Evolutionary conservation across 2,797 vertebrate genomes (phyloP).

Genomic region (Spinibarbus caldwelli): DNA sequence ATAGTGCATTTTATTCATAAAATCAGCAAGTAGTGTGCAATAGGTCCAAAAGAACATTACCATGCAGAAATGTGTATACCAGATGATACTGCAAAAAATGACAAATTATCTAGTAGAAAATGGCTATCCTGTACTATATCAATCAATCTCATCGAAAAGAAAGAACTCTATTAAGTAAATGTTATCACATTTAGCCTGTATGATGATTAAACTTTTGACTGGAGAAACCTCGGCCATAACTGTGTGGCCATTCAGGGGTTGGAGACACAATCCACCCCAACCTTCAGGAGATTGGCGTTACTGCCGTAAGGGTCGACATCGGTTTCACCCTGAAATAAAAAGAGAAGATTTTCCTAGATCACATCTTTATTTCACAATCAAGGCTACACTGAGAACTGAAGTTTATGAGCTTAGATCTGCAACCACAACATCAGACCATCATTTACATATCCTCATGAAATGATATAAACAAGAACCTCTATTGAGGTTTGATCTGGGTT

Average conservation of each 20-base stretch:
- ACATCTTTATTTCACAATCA: not conserved
- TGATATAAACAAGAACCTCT: not conserved
- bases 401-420: not conserved
- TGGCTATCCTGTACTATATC: not conserved
- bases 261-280: not conserved
- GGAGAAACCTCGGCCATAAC: not conserved
- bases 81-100: not conserved
- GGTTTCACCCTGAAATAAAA: slow-evolving; percentile 5
- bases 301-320: not conserved
- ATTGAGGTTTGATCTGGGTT: slow-evolving; percentile 25
- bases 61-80: not conserved
- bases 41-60: not conserved
- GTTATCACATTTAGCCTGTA: not conserved
- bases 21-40: not conserved
- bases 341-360: not conserved
- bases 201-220: slow-evolving; percentile 4
- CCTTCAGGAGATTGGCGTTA: not conserved
- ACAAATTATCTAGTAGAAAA: not conserved
- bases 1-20: not conserved
- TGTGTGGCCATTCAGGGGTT: not conserved
- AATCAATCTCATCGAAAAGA: not conserved
- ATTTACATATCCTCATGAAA: not conserved
- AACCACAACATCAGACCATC: not conserved
- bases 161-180: not conserved
- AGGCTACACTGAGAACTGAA: not conserved